A percentile compares a stretch with the other conserved stretches of the same genome.
These are phyloP conservation scores for Parotocinclus haroldoi DNA, from an alignment of 2,797 vertebrate genomes.

Conservation along the genomic window DNA sequence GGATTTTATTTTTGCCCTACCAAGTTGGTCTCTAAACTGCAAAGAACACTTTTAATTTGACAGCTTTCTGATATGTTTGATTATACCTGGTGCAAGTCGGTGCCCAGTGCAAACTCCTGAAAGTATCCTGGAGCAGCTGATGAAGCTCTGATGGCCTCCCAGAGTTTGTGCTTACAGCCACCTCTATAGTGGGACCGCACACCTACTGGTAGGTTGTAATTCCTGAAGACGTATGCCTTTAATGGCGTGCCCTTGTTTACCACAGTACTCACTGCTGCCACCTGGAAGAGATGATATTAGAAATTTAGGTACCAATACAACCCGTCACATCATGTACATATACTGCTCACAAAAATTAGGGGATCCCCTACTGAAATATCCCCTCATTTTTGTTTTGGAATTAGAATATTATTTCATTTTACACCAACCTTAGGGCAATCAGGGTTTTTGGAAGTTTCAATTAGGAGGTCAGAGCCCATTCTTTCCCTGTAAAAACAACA, in stretches of 20 bases:
- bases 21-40: background rate
- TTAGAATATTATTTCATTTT: background rate
- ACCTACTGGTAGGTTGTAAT: slow-evolving; percentile 90
- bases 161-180: slow-evolving; percentile 80
- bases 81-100: slow-evolving; percentile 37
- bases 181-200: slow-evolving; percentile 84
- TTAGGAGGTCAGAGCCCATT: slow-evolving; percentile 90
- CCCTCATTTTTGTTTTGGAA: too few relatives aligned
- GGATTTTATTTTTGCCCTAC: background rate
- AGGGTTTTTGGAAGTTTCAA: slow-evolving; percentile 90
- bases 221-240: slow-evolving; percentile 94
- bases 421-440: slow-evolving; percentile 84
- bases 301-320: too few relatives aligned
- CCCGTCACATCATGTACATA: too few relatives aligned
- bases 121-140: slow-evolving; percentile 41
- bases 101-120: slow-evolving; percentile 37
- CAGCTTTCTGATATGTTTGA: too few relatives aligned
- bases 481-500: slow-evolving; percentile 75
- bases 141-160: slow-evolving; percentile 39
- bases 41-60: too few relatives aligned
- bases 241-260: slow-evolving; percentile 87
- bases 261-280: slow-evolving; percentile 92
- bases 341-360: too few relatives aligned
- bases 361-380: too few relatives aligned
- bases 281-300: slow-evolving; percentile 64